Evolutionary conservation across 2,888 invertebrate species (phyloP).

Genomic region (Synanthedon andrenaeformis): DNA sequence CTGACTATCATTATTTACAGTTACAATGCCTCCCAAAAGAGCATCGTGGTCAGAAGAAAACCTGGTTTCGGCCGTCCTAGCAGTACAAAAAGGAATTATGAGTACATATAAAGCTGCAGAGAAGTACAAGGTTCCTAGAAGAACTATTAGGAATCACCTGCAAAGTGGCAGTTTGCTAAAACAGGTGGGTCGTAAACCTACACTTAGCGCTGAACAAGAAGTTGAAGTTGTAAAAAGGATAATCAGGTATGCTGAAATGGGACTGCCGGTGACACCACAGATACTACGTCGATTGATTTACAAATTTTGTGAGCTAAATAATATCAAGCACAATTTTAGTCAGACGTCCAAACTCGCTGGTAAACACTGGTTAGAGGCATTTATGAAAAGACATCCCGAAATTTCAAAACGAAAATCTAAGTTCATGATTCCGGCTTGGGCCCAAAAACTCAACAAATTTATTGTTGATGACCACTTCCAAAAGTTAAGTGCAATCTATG

Average conservation of each 20-base stretch:
- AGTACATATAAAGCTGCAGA: slow-evolving; percentile 12
- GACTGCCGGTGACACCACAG: slow-evolving; percentile 9
- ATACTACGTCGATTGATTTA: slow-evolving; percentile 10
- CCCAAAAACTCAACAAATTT: slow-evolving; percentile 16
- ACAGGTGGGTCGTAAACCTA: slow-evolving; percentile 13
- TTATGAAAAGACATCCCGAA: slow-evolving; percentile 13
- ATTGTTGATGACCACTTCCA: slow-evolving; percentile 13
- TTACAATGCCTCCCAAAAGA: neutral
- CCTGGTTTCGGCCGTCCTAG: neutral
- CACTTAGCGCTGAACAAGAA: slow-evolving; percentile 14
- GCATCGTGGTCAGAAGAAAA: neutral
- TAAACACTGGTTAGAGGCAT: slow-evolving; percentile 14
- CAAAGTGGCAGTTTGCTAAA: slow-evolving; percentile 9
- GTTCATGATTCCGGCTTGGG: slow-evolving; percentile 17
- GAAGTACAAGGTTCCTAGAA: slow-evolving; percentile 14
- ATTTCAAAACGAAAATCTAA: slow-evolving; percentile 14
- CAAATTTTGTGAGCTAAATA: slow-evolving; percentile 14
- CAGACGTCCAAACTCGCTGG: slow-evolving; percentile 8
- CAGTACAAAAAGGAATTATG: slow-evolving; percentile 13
- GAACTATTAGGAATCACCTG: slow-evolving; percentile 16
- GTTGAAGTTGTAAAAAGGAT: slow-evolving; percentile 11
- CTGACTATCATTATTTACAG: too few species aligned
- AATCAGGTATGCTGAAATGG: slow-evolving; percentile 8
- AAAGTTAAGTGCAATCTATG: slow-evolving; percentile 7
- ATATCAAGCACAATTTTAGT: slow-evolving; percentile 15